Percentiles rank a stretch among this genome's conserved stretches.
These are phyloP conservation scores for Aphelenchoides fujianensis DNA, from an alignment of 1,140 invertebrate genomes.

Conservation along the genomic window DNA sequence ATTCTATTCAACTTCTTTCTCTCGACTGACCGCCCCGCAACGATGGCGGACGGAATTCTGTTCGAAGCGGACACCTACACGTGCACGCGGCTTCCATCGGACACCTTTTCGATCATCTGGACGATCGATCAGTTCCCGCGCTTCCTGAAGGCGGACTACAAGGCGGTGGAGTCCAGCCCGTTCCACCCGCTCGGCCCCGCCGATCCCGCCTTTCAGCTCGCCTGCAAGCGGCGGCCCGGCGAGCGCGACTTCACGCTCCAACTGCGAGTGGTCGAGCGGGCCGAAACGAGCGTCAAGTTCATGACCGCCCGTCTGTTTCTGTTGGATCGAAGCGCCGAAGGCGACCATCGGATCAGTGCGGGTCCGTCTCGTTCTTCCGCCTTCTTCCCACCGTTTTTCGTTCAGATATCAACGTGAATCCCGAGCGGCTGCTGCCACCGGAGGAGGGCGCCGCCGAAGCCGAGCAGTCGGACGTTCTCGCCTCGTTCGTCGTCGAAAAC, in stretches of 20 bases:
- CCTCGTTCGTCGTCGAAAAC: not conserved
- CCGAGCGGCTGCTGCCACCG: not conserved
- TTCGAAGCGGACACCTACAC: too few species aligned
- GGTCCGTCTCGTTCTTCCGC: not conserved
- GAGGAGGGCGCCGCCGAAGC: not conserved
- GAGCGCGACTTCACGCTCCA: not conserved
- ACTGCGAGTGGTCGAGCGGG: not conserved
- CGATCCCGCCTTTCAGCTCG: not conserved
- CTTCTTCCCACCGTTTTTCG: not conserved
- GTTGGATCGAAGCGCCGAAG: not conserved
- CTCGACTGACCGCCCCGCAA: too few species aligned
- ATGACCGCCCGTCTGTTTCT: not conserved
- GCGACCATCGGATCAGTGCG: not conserved
- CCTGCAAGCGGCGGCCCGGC: not conserved
- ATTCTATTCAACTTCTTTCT: too few species aligned
- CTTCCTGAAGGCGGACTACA: not conserved
- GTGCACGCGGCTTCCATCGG: not conserved
- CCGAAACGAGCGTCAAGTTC: not conserved
- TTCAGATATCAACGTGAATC: not conserved
- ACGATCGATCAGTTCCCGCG: not conserved
- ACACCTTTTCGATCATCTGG: slow-evolving; percentile 4
- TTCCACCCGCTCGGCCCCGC: slow-evolving; percentile 9
- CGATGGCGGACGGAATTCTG: too few species aligned
- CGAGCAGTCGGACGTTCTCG: not conserved
- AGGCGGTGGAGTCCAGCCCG: not conserved